Evolutionary conservation across 2,888 invertebrate species (phyloP).

Genomic region (Amblyjoppa fuscipennis): DNA sequence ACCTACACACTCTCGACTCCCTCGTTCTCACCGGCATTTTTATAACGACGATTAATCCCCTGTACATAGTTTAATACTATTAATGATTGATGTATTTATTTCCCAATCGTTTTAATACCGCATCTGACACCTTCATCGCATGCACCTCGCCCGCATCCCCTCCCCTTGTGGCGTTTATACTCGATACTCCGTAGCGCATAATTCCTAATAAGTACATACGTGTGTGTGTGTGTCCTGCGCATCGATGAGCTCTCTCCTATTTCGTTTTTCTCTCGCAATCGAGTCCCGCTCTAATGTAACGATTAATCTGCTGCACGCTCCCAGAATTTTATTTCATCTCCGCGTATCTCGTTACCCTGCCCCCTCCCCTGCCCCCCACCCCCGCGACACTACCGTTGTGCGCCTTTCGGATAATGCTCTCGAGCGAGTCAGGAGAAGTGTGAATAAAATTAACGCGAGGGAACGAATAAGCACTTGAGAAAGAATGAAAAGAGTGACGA

Average conservation of each 20-base stretch:
- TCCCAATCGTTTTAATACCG: constrained; percentile 46
- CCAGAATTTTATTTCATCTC: constrained; percentile 27
- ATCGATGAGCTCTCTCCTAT: constrained; percentile 8
- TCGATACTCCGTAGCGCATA: constrained; percentile 22
- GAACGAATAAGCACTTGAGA: constrained; percentile 9
- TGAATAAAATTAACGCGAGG: constrained; percentile 50
- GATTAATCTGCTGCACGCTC: constrained; percentile 54
- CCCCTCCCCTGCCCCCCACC: neutral
- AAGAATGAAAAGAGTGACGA: constrained; percentile 61
- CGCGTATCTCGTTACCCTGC: neutral
- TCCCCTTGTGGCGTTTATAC: neutral
- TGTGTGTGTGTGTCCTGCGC: neutral
- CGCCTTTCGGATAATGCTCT: constrained; percentile 5
- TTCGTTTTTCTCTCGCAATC: constrained; percentile 4
- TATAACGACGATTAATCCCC: constrained; percentile 17
- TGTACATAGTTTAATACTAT: constrained; percentile 31
- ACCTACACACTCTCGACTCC: constrained; percentile 28
- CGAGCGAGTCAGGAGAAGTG: constrained; percentile 30
- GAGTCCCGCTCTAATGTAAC: constrained; percentile 11
- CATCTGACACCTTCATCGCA: constrained; percentile 37
- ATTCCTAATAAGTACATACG: constrained; percentile 37
- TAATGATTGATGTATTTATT: constrained; percentile 37
- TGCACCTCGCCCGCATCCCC: constrained; percentile 8
- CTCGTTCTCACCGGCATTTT: constrained; percentile 18
- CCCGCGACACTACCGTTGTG: constrained; percentile 1